A percentile compares a stretch with the other conserved stretches of the same genome.
Conservation (phyloP, 2,113 vertebrate species). For the Urocolius indicus region DNA sequence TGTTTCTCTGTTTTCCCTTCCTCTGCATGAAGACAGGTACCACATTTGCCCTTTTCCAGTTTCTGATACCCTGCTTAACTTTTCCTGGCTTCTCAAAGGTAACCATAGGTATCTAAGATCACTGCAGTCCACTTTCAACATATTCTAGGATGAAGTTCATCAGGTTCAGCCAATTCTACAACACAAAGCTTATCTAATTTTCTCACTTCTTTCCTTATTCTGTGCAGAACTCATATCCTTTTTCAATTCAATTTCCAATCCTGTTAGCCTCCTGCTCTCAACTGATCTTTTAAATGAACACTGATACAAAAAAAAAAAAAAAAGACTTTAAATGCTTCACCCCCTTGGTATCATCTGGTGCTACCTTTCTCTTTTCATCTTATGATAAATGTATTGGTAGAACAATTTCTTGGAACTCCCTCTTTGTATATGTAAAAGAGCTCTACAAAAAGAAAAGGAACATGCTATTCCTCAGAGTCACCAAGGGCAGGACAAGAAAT, state of each 20-base stretch:
- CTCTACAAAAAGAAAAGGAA: conserved; percentile 35
- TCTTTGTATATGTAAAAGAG: conserved; percentile 53
- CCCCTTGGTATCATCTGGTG: neutral
- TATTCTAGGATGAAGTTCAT: conserved; percentile 45
- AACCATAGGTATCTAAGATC: conserved; percentile 35
- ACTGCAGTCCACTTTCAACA: conserved; percentile 39
- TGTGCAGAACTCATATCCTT: conserved; percentile 4
- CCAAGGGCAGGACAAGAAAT: conserved; percentile 35
- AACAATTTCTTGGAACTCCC: conserved; percentile 31
- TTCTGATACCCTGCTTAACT: neutral
- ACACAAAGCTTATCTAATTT: conserved; percentile 46
- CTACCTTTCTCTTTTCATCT: conserved; percentile 48
- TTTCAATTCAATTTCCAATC: conserved; percentile 32
- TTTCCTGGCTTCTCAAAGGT: conserved; percentile 19
- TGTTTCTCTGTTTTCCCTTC: neutral
- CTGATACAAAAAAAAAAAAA: neutral
- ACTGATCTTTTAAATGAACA: conserved; percentile 49
- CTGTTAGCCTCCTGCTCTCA: conserved; percentile 30
- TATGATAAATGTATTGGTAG: conserved; percentile 47
- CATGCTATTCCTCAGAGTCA: conserved; percentile 8
- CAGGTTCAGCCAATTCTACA: conserved; percentile 63
- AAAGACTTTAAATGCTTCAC: conserved; percentile 53
- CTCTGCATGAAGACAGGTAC: neutral
- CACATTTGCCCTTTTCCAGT: neutral
- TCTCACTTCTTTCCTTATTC: conserved; percentile 27